These are phyloP conservation scores for Hassar affinis DNA, from an alignment of 2,113 vertebrate species.

Conservation along the genomic window DNA sequence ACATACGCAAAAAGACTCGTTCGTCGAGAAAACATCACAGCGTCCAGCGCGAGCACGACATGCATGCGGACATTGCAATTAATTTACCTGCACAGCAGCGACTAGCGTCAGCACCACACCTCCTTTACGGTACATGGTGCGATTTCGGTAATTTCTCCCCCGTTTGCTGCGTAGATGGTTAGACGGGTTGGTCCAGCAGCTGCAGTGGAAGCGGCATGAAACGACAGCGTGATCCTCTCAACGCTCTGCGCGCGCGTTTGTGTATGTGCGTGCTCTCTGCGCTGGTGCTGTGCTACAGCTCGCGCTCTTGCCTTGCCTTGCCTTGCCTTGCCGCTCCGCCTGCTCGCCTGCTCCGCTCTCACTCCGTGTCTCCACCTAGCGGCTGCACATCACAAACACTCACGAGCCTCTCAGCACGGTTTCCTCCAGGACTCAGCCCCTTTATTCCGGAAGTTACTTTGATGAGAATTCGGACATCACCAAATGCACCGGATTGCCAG, in stretches of 20 bases:
- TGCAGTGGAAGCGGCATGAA: conserved; percentile 52
- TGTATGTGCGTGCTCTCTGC: background rate
- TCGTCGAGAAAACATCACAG: background rate
- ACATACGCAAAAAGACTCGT: background rate
- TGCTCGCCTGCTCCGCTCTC: background rate
- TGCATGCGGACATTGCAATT: background rate
- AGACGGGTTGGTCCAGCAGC: conserved; percentile 42
- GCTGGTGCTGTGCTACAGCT: background rate
- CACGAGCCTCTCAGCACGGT: background rate
- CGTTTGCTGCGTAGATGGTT: conserved; percentile 42
- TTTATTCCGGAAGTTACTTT: too few relatives aligned
- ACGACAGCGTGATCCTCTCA: conserved; percentile 35
- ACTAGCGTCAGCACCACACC: conserved; percentile 55
- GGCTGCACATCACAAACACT: background rate
- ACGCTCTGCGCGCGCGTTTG: background rate
- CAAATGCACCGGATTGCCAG: too few relatives aligned
- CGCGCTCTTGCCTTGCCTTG: conserved; percentile 4
- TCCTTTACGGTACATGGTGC: conserved; percentile 54
- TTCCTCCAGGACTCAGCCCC: background rate
- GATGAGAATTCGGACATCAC: too few relatives aligned
- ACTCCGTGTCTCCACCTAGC: conserved; percentile 57
- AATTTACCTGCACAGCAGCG: conserved; percentile 59
- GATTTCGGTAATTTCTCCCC: conserved; percentile 37
- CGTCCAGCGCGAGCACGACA: background rate
- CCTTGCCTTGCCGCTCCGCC: conserved; percentile 38